Base-by-base conservation (phyloP, 2,888 invertebrate species). In the Steinernema carpocapsae region DNA sequence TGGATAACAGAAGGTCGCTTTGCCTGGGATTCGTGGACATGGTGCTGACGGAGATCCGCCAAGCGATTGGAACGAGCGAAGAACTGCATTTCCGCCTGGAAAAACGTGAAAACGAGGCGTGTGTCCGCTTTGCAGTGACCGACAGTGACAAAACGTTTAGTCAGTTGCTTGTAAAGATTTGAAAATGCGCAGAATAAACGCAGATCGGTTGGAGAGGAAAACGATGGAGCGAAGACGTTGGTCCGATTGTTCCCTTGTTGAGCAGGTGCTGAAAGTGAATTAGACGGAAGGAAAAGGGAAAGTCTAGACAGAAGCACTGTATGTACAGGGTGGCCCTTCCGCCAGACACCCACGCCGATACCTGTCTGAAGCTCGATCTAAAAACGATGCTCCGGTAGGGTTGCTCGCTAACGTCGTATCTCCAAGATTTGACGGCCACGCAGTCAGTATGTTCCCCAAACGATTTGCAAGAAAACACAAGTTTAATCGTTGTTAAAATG, bases 81-180 rank as follows among this genome's bases (percentile, higher is more conserved):
- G 64, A 64, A 17, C 32, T 64, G 29, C 64, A 64, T 32, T 64
- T 64, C 37, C 64, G 64, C 14, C 32, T 64, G 10, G 64, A 64
- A 26, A 64, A 64, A 29, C 24, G 29, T 17, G 64, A 26, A n/a
- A 32, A 26, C 4, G 64, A 64, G 12, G 12, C 29, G 29, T 10
- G 3, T 12, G 29, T 64, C 37, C 64, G 64, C 1, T 19, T 64
- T 7, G 64, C 32, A 4, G 64, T 64, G 29, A 32, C 32, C 32
- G 64, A 64, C 37, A 14, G 1, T 2, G 10, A 64, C 64, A 17
- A 14, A 1, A 1, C 2, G 14, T 64, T 64, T 29, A 32, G 32
- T 29, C 17, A 14, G 29, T 29, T 64, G 32, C 64, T 64, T 3
- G 29, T 2, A 19, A 17, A 17, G 10, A 26, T 64, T 29, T 64